These are phyloP conservation scores for Sceloporus tristichus DNA, from an alignment of 2,113 vertebrate genomes.

Conservation along the genomic window DNA sequence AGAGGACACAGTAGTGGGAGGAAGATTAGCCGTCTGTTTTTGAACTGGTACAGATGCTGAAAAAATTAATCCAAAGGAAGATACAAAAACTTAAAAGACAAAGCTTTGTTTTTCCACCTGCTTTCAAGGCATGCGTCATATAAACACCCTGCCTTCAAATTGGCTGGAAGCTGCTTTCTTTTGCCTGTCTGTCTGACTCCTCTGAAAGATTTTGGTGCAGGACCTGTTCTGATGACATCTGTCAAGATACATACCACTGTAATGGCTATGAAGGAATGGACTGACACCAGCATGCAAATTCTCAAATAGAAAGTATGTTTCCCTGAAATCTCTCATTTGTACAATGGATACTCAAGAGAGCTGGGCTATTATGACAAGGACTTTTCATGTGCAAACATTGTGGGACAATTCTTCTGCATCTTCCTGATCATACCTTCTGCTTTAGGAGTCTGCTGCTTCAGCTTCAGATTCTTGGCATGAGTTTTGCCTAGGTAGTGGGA, in stretches of 20 bases:
- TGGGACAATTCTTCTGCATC: not conserved
- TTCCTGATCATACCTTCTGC: slow-evolving; percentile 78
- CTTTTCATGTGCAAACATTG: not conserved
- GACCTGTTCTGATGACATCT: not conserved
- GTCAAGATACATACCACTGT: not conserved
- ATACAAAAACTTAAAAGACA: slow-evolving; percentile 18
- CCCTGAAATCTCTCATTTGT: not conserved
- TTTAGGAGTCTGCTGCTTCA: slow-evolving; percentile 84
- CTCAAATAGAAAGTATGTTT: not conserved
- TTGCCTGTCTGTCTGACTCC: too few relatives aligned
- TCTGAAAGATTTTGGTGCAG: not conserved
- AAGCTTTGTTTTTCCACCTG: not conserved
- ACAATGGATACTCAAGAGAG: not conserved
- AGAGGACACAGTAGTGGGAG: slow-evolving; percentile 60
- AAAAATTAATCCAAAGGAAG: slow-evolving; percentile 55
- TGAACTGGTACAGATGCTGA: slow-evolving; percentile 58
- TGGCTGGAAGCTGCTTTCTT: too few relatives aligned
- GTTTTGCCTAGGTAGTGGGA: slow-evolving; percentile 97
- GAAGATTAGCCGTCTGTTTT: slow-evolving; percentile 69
- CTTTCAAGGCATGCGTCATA: too few relatives aligned
- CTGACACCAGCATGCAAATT: not conserved
- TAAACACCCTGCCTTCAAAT: too few relatives aligned
- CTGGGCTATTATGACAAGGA: not conserved
- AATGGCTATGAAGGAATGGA: not conserved
- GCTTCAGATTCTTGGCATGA: slow-evolving; percentile 93